These are phyloP conservation scores for Caerostris extrusa DNA, from an alignment of 1,140 invertebrate genomes.

Conservation along the genomic window DNA sequence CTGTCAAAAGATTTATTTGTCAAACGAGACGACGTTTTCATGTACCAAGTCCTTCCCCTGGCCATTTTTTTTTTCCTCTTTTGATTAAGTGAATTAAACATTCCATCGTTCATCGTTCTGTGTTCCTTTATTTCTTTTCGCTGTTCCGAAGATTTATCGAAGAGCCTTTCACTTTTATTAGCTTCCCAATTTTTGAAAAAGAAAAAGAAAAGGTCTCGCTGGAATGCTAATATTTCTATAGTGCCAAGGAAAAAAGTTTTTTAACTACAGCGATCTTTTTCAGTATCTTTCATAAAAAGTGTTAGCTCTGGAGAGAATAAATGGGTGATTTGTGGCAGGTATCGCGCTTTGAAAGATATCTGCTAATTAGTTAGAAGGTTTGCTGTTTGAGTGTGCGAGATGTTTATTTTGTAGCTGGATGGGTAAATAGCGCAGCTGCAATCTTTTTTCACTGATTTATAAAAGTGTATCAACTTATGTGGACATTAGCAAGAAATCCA, in stretches of 20 bases:
- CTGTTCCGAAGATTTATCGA: slow-evolving; percentile 26
- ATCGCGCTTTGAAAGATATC: background rate
- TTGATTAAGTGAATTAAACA: slow-evolving; percentile 70
- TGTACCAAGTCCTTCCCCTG: background rate
- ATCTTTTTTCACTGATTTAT: no score
- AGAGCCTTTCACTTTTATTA: slow-evolving; percentile 49
- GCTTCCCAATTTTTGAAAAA: background rate
- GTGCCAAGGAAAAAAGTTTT: slow-evolving; percentile 27
- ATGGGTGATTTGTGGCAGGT: background rate
- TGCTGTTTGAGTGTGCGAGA: background rate
- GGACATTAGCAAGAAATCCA: no score
- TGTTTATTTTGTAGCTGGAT: background rate
- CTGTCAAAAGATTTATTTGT: slow-evolving; percentile 69
- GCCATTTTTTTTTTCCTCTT: slow-evolving; percentile 15
- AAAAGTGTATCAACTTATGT: no score
- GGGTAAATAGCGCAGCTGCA: background rate
- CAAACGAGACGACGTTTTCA: slow-evolving; percentile 57
- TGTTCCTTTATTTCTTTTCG: background rate
- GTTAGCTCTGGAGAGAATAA: background rate
- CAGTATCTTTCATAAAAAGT: background rate
- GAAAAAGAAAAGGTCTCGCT: slow-evolving; percentile 18
- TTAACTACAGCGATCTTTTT: background rate
- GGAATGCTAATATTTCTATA: slow-evolving; percentile 45
- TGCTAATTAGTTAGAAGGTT: slow-evolving; percentile 1
- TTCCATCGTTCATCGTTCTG: slow-evolving; percentile 55